Evolutionary conservation across 1,140 invertebrate species (phyloP), one percentile per base, ranked within the genome.

Genomic region (Copidosoma floridanum): DNA sequence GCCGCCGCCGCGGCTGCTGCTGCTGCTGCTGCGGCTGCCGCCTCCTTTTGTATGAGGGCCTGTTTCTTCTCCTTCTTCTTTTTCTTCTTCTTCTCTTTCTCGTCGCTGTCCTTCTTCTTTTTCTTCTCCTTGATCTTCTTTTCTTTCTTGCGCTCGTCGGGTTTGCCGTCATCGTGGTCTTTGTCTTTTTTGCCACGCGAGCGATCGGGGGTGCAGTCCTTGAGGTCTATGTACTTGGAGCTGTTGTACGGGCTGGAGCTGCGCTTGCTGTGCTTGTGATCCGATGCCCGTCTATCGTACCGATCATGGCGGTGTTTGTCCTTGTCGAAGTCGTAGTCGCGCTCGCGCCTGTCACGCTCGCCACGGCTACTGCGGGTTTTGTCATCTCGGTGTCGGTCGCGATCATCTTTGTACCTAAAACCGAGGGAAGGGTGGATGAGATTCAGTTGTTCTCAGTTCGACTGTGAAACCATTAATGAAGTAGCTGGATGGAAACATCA

Each of bases 51-150:
- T 23, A 70, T 68, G 38, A 77, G 71, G 51, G 78, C 77, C 38
- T 81, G 77, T 55, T 78, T 78, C 47, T 78, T 76, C 65, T 72
- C 75, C 68, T 82, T 80, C 63, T 78, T 81, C 70, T 73, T 77
- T 67, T 83, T 81, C 66, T 80, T 81, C 71, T 81, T 80, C 69
- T 79, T 82, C 65, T 83, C 76, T 40, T 81, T 78, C n/a, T 84
- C 80, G 40, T 71, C 71, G 12, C 69, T 71, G 29, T 82, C 76
- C 40, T 80, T 81, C 35, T 84, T 82, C 65, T 78, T 77, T 53
- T 82, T 82, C 64, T 83, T 80, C 62, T 82, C 81, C 63, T 82
- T 85, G 37, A 82, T 83, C 56, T 77, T 82, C 67, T 81, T 82
- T 32, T 79, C 81, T 47, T 81, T 83, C 57, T 80, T 82, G 53